Evolutionary conservation across 1,140 invertebrate genomes (phyloP), one percentile per base, ranked within the genome.

Genomic region (Microplitis demolitor): DNA sequence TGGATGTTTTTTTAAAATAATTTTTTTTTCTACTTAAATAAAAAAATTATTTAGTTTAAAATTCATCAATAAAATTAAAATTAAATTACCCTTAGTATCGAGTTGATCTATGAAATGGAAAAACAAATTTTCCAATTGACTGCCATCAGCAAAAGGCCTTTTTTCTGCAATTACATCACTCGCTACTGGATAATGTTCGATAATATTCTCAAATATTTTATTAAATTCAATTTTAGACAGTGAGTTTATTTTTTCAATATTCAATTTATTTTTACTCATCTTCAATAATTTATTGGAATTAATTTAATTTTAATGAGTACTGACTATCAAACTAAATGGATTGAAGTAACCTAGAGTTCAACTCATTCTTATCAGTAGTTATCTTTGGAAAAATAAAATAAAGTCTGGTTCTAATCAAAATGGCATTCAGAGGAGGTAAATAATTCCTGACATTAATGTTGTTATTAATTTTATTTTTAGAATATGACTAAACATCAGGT

Each of bases 181-280:
- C 54, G 88, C 89, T 53, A 89, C 85, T 9, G 86, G 81, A 80
- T 88, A 91, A 71, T 90, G 84, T 80, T 92, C 91, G 72, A 92
- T 89, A 3, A 92, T 88, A 85, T 92, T 92, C 34, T 85, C 87
- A 81, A 93, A 92, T 66, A 89, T 82, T 75, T 82, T 81, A 53
- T 90, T 89, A 82, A 92, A 92, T 62, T 90, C 82, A 69, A 90
- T 88, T 71, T 81, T 84, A 50, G 80, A 80, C 67, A 91, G 79
- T 71, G 78, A 80, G 80, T 92, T 92, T 0, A 91, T 87, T 82
- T 91, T 76, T 16, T 35, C 33, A 37, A 78, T 76, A 34, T 75
- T 81, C 31, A 80, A 37, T 56, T 16, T 54, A 54, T 4, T 54
- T 54, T 3, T 5, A 54, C 53, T 14, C 53, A 54, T 54, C n/a